Base-by-base conservation (phyloP, 2,797 vertebrate species). In the Agapornis canus region DNA sequence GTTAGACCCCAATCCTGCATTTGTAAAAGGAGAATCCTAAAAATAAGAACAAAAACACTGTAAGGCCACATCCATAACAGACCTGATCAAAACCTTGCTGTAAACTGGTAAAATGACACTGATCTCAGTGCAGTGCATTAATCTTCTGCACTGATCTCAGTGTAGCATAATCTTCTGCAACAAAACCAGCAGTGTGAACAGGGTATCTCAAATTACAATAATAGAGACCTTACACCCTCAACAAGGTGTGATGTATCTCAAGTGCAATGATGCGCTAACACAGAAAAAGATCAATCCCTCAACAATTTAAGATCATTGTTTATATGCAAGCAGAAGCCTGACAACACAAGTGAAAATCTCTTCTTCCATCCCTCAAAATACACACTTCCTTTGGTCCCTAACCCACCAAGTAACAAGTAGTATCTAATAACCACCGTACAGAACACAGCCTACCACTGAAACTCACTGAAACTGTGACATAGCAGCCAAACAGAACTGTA, bases 1-100 rank as follows among this genome's bases (percentile, higher is more conserved):
- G 98, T 99, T 99, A 95, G 99, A 99, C 64, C 99, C 99, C 98
- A 99, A 98, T 95, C 99, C 99, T 57, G 99, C 99, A 92, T 99
- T 99, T 96, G 99, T 99, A 96, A 99, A 99, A 57, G 99, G 99
- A 96, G 99, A 99, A 97, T 99, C 99, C 99, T 99, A 97, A 95
- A 97, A 98, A 89, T n/a, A 95, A 97, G 93, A 94, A 94, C 7
- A 82, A 92, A 92, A 96, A 94, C 16, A 73, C 18, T 7, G 0
- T 97, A 61, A 96, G 89, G 54, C 20, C 61, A 85, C 18, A 54
- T 54, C 35, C 42, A 2, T 23, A 77, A 72, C 11, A 78, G 20
- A 68, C 6, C 5, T 20, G 5, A 88, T 42, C 35, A 68, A 75
- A 64, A 78, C 4, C 13, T 89, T 40, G 54, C 5, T 25, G 10